phyloP scores from a whole-genome alignment of 2,797 vertebrate genomes.

The Buceros bicornis region DNA sequence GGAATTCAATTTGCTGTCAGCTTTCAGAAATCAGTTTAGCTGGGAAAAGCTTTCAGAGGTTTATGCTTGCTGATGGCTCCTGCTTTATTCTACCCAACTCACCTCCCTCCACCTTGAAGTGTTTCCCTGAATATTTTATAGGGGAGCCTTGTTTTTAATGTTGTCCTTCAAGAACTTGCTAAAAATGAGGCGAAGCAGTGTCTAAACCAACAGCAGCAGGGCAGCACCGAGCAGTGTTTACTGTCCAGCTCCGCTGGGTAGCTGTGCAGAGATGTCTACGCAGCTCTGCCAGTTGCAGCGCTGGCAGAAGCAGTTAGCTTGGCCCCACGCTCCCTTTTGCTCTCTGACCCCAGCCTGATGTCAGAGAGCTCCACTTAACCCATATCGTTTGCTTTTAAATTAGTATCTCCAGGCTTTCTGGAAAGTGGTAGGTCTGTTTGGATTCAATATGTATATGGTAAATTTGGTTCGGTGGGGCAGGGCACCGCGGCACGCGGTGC shows the following conservation, averaged over 20 bases:
- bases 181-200: background rate
- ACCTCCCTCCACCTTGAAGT: background rate
- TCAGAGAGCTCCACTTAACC: background rate
- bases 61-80: background rate
- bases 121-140: background rate
- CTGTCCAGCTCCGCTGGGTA: background rate
- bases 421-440: fast-evolving
- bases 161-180: background rate
- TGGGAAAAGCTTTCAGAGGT: background rate
- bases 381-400: background rate
- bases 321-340: background rate
- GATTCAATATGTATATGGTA: fast-evolving
- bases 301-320: no score
- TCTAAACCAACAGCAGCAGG: background rate
- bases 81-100: background rate
- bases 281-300: background rate
- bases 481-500: background rate
- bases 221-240: background rate
- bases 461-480: background rate
- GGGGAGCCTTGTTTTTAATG: background rate
- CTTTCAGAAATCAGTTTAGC: background rate
- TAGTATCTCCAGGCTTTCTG: background rate
- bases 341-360: background rate
- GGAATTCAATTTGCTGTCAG: background rate
- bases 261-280: background rate